Conservation (phyloP, 2,797 vertebrate genomes). For the Lepilemur ruficaudatus region DNA sequence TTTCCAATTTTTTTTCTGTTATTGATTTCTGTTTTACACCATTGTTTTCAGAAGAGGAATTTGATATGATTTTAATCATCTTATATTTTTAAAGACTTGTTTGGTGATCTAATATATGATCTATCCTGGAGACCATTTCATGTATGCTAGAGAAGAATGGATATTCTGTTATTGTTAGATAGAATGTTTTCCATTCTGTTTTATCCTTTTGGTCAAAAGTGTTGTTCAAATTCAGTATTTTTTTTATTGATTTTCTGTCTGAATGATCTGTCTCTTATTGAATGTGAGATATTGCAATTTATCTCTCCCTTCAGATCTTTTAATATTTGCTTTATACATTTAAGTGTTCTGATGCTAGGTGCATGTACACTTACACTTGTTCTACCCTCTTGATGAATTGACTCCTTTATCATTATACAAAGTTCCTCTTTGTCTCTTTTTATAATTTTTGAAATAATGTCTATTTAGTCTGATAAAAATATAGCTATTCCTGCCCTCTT, state of each 20-base stretch:
- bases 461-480: neutral
- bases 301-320: neutral
- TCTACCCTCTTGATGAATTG: neutral
- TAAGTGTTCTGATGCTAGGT: neutral
- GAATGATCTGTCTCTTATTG: neutral
- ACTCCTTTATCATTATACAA: neutral
- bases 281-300: neutral
- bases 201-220: neutral
- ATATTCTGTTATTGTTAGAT: neutral
- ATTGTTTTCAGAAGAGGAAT: neutral
- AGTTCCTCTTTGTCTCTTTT: neutral
- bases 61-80: neutral
- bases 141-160: neutral
- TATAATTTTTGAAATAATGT: neutral
- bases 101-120: neutral
- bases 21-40: neutral
- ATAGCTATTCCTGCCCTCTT: neutral
- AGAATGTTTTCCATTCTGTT: neutral
- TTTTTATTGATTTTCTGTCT: neutral
- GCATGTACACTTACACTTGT: neutral
- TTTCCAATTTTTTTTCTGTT: neutral
- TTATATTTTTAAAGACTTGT: neutral
- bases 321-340: neutral
- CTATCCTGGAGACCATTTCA: neutral
- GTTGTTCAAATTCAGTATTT: neutral